Evolutionary conservation across 2,113 vertebrate genomes (phyloP).

Genomic region (Halcyon malimbica): DNA sequence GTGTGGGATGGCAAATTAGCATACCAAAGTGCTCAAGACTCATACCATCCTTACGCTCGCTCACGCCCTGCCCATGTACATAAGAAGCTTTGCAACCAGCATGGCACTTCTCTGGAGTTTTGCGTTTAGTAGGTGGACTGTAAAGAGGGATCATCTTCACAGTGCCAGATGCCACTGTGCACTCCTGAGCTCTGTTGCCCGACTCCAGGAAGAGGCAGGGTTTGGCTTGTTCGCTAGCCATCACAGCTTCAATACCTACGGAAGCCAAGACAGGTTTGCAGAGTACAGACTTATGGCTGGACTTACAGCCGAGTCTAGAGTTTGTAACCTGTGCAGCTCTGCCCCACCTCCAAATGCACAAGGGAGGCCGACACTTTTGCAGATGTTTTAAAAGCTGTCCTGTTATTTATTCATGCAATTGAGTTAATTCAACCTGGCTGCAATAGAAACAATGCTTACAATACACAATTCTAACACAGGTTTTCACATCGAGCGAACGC

Average conservation of each 20-base stretch:
- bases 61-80: not conserved
- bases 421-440: constrained; percentile 31
- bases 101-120: not conserved
- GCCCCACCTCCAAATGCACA: not conserved
- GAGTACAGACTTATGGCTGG: not conserved
- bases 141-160: not conserved
- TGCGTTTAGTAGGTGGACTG: not conserved
- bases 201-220: not conserved
- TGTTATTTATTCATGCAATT: constrained; percentile 58
- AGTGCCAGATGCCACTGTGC: not conserved
- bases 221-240: not conserved
- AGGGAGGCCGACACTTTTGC: not conserved
- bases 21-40: not conserved
- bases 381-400: constrained; percentile 57
- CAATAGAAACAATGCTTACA: constrained; percentile 30
- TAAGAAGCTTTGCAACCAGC: not conserved
- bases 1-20: not conserved
- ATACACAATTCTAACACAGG: constrained; percentile 24
- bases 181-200: not conserved
- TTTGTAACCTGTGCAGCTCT: not conserved
- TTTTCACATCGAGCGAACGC: not conserved
- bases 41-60: not conserved
- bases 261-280: not conserved
- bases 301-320: not conserved
- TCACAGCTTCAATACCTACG: not conserved